Evolutionary conservation across 1,140 invertebrate genomes (phyloP), one percentile per base, ranked within the genome.

Genomic region (Ips typographus): DNA sequence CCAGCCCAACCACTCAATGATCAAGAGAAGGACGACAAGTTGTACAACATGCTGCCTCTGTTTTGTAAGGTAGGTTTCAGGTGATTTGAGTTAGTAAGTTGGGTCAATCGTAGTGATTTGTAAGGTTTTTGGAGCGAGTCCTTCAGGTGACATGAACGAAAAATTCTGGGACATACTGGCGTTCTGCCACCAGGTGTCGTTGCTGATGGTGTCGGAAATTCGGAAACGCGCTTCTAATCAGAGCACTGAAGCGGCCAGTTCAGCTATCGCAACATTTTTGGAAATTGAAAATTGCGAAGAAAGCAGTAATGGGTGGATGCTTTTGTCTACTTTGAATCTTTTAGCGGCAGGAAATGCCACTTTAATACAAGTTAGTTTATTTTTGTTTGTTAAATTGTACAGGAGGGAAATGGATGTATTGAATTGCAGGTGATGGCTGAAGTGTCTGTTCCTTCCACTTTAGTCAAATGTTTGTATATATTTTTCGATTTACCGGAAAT

Each of bases 391-490:
- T 22, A 8, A 42, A 8, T 42, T 43, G 36, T 39, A 39, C 4
- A 56, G 8, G 43, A 5, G 8, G 43, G 4, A 5, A 47, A 53
- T 38, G 68, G 8, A 47, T 47, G 8, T 47, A 47, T 52, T 52
- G 51, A 22, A 22, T 72, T 83, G 55, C 78, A 96, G 90, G 91
- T 96, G 44, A 97, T 99, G 94, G 97, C 96, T 63, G 91, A 93
- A 57, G 93, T 93, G 56, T 91, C 94, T 37, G 90, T 99, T 71
- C 97, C 98, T 44, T 98, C 95, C 66, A 99, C 98, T 41, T 84
- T 99, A 76, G 96, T 99, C 3, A 99, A 99, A 86, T 98, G 97
- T 84, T 84, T 99, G 42, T 99, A 99, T 81, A 83, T 99, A 68
- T 99, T 99, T 82, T 99, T 99, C 83, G 98, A 99, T 84, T 84